Percentiles rank a stretch among this genome's conserved stretches.
phyloP scores from a whole-genome alignment of 2,888 invertebrate genomes.

The Conchocele bisecta region DNA sequence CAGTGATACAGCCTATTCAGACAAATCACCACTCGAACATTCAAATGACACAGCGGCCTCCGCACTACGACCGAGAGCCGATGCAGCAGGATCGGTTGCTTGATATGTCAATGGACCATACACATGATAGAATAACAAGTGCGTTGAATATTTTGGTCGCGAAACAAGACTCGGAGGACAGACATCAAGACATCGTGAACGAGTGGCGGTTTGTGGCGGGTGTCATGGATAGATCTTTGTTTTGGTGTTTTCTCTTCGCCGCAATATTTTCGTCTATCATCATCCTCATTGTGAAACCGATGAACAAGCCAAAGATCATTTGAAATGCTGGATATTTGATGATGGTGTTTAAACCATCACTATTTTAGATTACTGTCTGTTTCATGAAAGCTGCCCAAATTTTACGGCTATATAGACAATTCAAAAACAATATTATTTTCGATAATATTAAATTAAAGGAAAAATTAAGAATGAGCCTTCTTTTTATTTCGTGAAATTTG shows the following conservation, averaged over 20 bases:
- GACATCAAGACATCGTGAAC: slow-evolving; percentile 77
- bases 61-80: slow-evolving; percentile 31
- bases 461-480: too few relatives aligned
- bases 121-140: slow-evolving; percentile 73
- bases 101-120: slow-evolving; percentile 47
- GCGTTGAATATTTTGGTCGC: slow-evolving; percentile 76
- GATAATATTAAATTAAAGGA: too few relatives aligned
- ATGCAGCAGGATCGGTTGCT: slow-evolving; percentile 25
- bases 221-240: slow-evolving; percentile 81
- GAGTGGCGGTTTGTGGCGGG: slow-evolving; percentile 82
- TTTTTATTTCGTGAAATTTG: too few relatives aligned
- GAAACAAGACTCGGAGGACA: slow-evolving; percentile 76
- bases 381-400: too few relatives aligned
- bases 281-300: slow-evolving; percentile 81
- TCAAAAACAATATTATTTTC: too few relatives aligned
- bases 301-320: slow-evolving; percentile 80
- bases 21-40: slow-evolving; percentile 22
- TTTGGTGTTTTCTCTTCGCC: slow-evolving; percentile 81
- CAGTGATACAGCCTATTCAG: slow-evolving; percentile 31
- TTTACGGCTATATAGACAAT: too few relatives aligned
- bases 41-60: slow-evolving; percentile 27
- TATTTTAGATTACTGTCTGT: too few relatives aligned
- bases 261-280: slow-evolving; percentile 78
- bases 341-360: too few relatives aligned
- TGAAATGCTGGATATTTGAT: too few relatives aligned